Conservation (phyloP, 2,888 invertebrate genomes). For the Horisme vitalbata region DNA sequence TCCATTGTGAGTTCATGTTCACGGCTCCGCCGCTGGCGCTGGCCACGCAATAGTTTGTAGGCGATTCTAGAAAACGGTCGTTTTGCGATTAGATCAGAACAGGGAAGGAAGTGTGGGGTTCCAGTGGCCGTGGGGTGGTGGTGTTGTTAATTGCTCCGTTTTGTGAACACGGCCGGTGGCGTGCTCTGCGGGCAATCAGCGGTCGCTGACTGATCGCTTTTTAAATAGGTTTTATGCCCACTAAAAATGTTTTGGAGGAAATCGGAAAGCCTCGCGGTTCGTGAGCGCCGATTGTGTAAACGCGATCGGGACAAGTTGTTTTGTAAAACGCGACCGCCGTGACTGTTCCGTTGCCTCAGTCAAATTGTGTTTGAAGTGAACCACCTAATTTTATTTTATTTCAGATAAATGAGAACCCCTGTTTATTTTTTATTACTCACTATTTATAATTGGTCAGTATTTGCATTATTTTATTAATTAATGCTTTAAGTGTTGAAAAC, state of each 20-base stretch:
- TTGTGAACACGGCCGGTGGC: slow-evolving; percentile 81
- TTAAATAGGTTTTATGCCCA: slow-evolving; percentile 82
- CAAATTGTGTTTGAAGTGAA: not conserved
- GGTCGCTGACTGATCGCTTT: slow-evolving; percentile 81
- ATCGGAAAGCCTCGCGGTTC: slow-evolving; percentile 59
- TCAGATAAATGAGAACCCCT: no score
- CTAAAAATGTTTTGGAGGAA: slow-evolving; percentile 77
- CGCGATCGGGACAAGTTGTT: slow-evolving; percentile 59
- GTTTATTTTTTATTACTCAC: no score
- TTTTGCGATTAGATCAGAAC: slow-evolving; percentile 80
- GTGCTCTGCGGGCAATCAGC: slow-evolving; percentile 79
- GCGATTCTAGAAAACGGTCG: slow-evolving; percentile 83
- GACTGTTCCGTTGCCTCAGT: slow-evolving; percentile 4
- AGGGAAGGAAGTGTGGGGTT: slow-evolving; percentile 52
- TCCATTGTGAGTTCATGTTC: slow-evolving; percentile 34
- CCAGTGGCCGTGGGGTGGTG: slow-evolving; percentile 47
- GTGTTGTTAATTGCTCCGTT: slow-evolving; percentile 81
- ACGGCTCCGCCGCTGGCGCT: slow-evolving; percentile 40
- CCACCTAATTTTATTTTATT: no score
- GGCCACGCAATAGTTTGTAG: slow-evolving; percentile 77
- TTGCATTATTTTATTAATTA: no score
- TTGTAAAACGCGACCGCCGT: slow-evolving; percentile 35
- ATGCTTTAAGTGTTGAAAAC: no score
- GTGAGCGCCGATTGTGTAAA: slow-evolving; percentile 57
- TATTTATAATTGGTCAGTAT: no score